Evolutionary conservation across 2,888 invertebrate genomes (phyloP).

Genomic region (Meganola albula): DNA sequence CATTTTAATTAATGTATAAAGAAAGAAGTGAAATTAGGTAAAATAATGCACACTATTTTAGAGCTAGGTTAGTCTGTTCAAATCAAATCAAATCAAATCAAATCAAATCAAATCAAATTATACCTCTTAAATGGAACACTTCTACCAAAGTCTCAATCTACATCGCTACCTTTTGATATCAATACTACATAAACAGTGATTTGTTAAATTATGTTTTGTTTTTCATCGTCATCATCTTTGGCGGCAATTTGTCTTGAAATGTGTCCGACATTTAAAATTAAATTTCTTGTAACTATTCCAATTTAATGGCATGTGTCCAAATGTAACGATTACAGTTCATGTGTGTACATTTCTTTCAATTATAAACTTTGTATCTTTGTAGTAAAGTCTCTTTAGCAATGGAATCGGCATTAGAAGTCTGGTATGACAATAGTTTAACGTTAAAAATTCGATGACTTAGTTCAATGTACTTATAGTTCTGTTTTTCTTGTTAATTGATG

Average conservation of each 20-base stretch:
- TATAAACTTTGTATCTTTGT: slow-evolving; percentile 15
- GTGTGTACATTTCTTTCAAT: slow-evolving; percentile 9
- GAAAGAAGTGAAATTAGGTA: too few species aligned
- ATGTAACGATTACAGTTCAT: slow-evolving; percentile 13
- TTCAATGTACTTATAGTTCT: slow-evolving; percentile 24
- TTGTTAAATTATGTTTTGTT: too few species aligned
- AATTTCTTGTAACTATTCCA: slow-evolving; percentile 23
- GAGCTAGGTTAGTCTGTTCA: too few species aligned
- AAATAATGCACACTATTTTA: too few species aligned
- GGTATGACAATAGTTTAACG: slow-evolving; percentile 16
- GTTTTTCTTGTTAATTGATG: slow-evolving; percentile 24
- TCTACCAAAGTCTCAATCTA: too few species aligned
- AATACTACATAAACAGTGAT: too few species aligned
- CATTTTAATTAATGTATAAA: too few species aligned
- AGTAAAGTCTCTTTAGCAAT: slow-evolving; percentile 14
- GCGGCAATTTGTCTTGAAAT: slow-evolving; percentile 31
- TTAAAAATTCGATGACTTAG: slow-evolving; percentile 21
- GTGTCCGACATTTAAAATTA: slow-evolving; percentile 20
- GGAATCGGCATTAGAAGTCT: neutral
- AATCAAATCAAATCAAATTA: too few species aligned
- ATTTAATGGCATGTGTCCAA: slow-evolving; percentile 37
- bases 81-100: too few species aligned
- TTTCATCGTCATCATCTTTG: too few species aligned
- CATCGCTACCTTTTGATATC: too few species aligned
- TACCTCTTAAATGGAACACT: too few species aligned